phyloP scores from a whole-genome alignment of 2,797 vertebrate species.

The Hydrocynus forskahlii region DNA sequence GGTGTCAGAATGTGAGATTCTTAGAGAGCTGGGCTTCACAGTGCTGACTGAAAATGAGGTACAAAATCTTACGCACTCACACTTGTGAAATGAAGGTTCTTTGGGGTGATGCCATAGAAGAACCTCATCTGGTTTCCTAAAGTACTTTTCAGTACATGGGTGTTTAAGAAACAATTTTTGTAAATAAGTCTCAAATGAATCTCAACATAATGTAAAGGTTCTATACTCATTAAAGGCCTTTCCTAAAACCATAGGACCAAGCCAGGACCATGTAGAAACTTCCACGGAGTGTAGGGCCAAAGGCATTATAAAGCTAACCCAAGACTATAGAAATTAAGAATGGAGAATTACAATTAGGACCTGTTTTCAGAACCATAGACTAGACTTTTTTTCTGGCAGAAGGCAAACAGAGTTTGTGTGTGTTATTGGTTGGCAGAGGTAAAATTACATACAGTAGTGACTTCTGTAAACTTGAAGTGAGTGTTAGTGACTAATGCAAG shows the following conservation, averaged over 20 bases:
- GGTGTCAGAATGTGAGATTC: conserved; percentile 71
- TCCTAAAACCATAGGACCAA: neutral
- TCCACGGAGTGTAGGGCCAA: neutral
- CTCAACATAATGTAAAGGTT: too few relatives aligned
- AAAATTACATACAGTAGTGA: too few relatives aligned
- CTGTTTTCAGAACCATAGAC: too few relatives aligned
- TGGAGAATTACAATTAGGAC: too few relatives aligned
- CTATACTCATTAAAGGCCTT: neutral
- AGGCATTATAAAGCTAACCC: neutral
- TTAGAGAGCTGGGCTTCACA: conserved; percentile 80
- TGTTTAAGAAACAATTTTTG: too few relatives aligned
- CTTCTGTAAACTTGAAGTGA: too few relatives aligned
- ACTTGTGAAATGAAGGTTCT: neutral
- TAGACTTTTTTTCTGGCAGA: too few relatives aligned
- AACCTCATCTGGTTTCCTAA: neutral
- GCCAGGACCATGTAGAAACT: neutral
- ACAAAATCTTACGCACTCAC: neutral
- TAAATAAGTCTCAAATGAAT: too few relatives aligned
- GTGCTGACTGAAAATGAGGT: conserved; percentile 91
- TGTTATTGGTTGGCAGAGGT: too few relatives aligned
- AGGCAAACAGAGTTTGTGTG: too few relatives aligned
- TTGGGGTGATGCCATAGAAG: neutral
- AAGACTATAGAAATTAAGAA: neutral
- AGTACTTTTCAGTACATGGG: too few relatives aligned
- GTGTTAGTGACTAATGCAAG: too few relatives aligned